Evolutionary conservation across 1,140 invertebrate species (phyloP), one percentile per base, ranked within the genome.

Genomic region (Chironomus striatipennis): DNA sequence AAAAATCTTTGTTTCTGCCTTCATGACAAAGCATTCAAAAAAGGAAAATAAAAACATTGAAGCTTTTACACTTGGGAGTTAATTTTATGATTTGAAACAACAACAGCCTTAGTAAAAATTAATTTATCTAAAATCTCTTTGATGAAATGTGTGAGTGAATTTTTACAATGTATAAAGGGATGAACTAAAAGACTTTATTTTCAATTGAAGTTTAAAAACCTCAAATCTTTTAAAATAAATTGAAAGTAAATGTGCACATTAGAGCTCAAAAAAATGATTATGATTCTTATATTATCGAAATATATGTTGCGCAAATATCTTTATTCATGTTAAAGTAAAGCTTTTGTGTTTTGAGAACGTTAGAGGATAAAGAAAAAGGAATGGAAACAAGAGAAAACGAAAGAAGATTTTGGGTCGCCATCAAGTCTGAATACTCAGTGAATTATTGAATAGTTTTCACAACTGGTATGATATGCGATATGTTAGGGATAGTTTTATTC

Each of bases 371-470:
- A 5, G 8, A 57, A 57, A 57, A 15, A 57, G 47, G 4, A n/a
- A n/a, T 15, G 47, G 12, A 57, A 57, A 57, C 8, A 12, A 57
- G 24, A n/a, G 47, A 57, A 57, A 12, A 57, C 12, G 47, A 57
- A 57, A 57, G n/a, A 57, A 57, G 47, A 57, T 57, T 57, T 57
- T 15, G 12, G 47, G 47, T 15, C 47, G 47, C 47, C 47, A 57
- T 4, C 0, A 10, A 57, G 47, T 57, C 47, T 57, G 47, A 57
- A 57, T 57, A 57, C 47, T 57, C 47, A 57, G 47, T 57, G 47
- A 57, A 57, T 57, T 57, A 57, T 57, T 57, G 47, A 57, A 57
- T 57, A 57, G 47, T 57, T 57, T 57, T 57, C 47, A 57, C 47
- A 57, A 57, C 47, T 57, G 47, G 10, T 57, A 57, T 57, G 47